Conservation (phyloP, 2,888 invertebrate species). For the Platycheirus rosarum region DNA sequence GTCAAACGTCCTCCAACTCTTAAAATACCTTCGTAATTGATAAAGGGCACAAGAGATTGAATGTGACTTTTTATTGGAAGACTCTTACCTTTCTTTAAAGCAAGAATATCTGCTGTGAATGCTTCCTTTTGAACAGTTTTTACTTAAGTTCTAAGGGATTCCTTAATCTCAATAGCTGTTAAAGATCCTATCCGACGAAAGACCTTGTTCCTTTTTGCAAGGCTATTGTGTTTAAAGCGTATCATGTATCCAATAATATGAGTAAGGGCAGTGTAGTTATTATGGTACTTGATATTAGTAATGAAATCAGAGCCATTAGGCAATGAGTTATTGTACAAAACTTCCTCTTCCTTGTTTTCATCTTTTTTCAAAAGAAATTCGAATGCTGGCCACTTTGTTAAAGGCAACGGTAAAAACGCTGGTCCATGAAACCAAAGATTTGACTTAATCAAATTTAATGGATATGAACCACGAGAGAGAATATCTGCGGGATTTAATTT, state of each 20-base stretch:
- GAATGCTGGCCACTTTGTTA: slow-evolving; percentile 41
- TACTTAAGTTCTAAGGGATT: slow-evolving; percentile 28
- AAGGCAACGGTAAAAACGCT: slow-evolving; percentile 29
- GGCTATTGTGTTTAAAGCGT: slow-evolving; percentile 55
- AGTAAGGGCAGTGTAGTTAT: slow-evolving; percentile 37
- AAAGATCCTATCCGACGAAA: slow-evolving; percentile 19
- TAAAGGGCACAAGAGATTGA: slow-evolving; percentile 52
- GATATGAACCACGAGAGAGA: slow-evolving; percentile 44
- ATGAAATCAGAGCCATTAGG: slow-evolving; percentile 17
- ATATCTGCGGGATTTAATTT: slow-evolving; percentile 53
- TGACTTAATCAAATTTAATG: slow-evolving; percentile 33
- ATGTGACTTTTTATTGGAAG: slow-evolving; percentile 40
- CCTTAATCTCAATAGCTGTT: slow-evolving; percentile 29
- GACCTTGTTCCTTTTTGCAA: slow-evolving; percentile 19
- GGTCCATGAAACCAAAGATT: slow-evolving; percentile 59
- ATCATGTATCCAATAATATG: slow-evolving; percentile 48
- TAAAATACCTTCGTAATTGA: slow-evolving; percentile 46
- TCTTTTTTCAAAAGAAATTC: slow-evolving; percentile 22
- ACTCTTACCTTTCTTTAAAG: background rate
- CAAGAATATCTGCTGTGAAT: slow-evolving; percentile 29
- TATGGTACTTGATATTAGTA: slow-evolving; percentile 41
- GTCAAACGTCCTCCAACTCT: slow-evolving; percentile 63
- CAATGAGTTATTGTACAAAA: slow-evolving; percentile 19
- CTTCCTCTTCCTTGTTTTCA: slow-evolving; percentile 43
- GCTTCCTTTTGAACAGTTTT: slow-evolving; percentile 43